These are phyloP conservation scores for Alces alces DNA, from an alignment of 2,113 vertebrate species.

Conservation along the genomic window DNA sequence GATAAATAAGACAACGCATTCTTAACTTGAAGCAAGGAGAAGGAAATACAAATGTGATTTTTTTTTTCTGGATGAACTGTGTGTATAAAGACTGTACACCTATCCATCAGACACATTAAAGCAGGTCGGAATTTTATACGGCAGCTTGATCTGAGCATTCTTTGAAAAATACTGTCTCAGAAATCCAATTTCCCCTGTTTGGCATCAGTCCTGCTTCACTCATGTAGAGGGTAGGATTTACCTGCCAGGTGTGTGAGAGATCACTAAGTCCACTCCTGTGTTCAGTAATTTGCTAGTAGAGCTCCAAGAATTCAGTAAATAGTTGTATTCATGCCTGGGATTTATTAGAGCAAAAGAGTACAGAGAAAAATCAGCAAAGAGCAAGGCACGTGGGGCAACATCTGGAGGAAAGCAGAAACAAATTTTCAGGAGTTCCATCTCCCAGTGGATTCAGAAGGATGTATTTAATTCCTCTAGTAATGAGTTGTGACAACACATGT, in stretches of 20 bases:
- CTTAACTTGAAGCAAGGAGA: background rate
- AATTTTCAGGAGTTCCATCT: background rate
- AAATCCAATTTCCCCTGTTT: background rate
- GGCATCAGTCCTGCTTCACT: background rate
- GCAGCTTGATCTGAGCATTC: background rate
- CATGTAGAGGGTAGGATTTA: background rate
- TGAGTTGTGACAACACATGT: background rate
- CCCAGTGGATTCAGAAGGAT: background rate
- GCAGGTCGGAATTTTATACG: background rate
- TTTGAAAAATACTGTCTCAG: background rate
- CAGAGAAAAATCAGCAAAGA: background rate
- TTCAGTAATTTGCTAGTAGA: background rate
- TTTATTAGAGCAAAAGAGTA: background rate
- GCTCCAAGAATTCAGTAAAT: background rate
- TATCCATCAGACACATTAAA: background rate
- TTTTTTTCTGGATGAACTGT: background rate
- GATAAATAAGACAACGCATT: background rate
- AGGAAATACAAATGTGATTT: background rate
- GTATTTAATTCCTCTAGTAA: background rate
- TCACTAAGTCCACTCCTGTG: background rate
- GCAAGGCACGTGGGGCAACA: background rate
- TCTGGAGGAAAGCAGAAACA: background rate
- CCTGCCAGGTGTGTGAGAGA: background rate
- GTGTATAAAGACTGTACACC: background rate
- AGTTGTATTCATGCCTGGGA: background rate